Evolutionary conservation across 2,888 invertebrate genomes (phyloP), one percentile per base, ranked within the genome.

Genomic region (Clivina fossor): DNA sequence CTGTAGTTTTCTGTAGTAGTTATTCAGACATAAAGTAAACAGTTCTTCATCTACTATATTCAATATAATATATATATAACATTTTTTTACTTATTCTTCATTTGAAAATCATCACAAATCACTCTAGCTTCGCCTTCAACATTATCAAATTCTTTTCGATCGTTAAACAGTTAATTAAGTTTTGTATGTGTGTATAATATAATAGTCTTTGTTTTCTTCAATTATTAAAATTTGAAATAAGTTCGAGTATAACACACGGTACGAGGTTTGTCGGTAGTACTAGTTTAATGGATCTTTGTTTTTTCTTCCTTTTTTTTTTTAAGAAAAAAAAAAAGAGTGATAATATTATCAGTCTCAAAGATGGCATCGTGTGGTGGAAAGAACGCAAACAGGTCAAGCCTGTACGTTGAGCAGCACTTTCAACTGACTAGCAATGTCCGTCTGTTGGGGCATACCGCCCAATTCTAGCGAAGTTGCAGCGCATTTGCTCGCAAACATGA

Each of bases 401-500:
- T 74, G 74, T 63, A 74, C 73, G 58, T 75, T 74, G 56, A 75
- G 69, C 64, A 75, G 64, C 68, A 74, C 66, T 63, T 72, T 73
- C 32, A 74, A 65, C 61, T 73, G 73, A 58, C 71, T 69, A 28
- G 72, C 64, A 60, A 71, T 65, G 62, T 71, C 70, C 38, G 62
- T 59, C 44, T 64, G 65, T 43, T 64, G 62, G 20, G 62, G 50
- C 56, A 60, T 60, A 44, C 80, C 55, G 74, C 74, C 38, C 73
- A 74, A 54, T 75, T 75, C 19, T 78, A 74, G 4, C 76, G 74
- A 1, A n/a, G n/a, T n/a, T n/a, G n/a, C n/a, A n/a, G n/a, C n/a
- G 76, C 74, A 60, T 80, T 80, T 56, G 84, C 85, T 83, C 84
- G 85, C 8, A 61, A 68, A 58, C 85, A 86, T 40, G 80, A 83